Conservation (phyloP, 2,797 vertebrate genomes). For the Spheniscus humboldti region DNA sequence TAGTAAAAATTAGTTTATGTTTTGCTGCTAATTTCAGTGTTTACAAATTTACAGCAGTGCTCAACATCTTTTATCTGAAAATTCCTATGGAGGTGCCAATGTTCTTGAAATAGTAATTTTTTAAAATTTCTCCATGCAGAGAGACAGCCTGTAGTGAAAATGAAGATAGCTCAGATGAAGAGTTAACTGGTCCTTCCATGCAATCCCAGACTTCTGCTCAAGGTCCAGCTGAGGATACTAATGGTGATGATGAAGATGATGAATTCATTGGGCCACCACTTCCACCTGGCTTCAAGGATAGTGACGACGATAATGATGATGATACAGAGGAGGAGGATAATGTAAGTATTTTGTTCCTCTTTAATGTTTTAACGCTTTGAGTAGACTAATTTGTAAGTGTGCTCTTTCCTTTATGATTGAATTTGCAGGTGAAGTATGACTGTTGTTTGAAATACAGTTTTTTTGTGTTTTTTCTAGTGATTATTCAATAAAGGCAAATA, state of each 20-base stretch:
- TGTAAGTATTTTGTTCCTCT: conserved; percentile 15
- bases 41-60: neutral
- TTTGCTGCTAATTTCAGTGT: neutral
- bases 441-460: neutral
- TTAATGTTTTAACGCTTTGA: neutral
- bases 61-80: neutral
- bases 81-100: neutral
- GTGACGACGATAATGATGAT: conserved; percentile 66
- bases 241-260: conserved; percentile 70
- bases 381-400: neutral
- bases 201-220: conserved; percentile 57
- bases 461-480: neutral
- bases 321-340: conserved; percentile 63
- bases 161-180: conserved; percentile 77
- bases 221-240: conserved; percentile 12
- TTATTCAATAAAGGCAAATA: neutral
- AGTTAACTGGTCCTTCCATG: conserved; percentile 77
- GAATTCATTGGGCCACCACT: conserved; percentile 80
- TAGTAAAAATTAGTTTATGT: fast-evolving
- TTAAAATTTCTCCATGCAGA: neutral
- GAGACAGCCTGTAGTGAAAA: conserved; percentile 49
- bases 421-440: neutral
- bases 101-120: neutral
- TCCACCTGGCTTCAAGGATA: conserved; percentile 77
- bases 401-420: neutral